Percentiles rank a stretch among this genome's conserved stretches.
phyloP scores from a whole-genome alignment of 2,888 invertebrate species.

The Agrochola lychnidis region DNA sequence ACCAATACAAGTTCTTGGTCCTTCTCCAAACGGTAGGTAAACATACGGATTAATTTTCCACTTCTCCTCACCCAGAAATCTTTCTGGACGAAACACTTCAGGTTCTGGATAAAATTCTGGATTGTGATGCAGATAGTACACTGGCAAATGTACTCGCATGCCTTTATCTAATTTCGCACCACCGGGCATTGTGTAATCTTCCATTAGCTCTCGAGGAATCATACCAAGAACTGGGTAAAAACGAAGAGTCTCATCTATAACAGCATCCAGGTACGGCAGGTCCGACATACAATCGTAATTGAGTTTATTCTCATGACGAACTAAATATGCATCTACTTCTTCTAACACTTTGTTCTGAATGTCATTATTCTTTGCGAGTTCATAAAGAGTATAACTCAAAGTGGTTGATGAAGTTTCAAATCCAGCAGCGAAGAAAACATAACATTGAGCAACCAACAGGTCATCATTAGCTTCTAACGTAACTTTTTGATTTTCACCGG shows the following conservation, averaged over 20 bases:
- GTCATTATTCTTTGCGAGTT: constrained; percentile 58
- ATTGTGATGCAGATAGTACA: constrained; percentile 71
- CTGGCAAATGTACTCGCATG: constrained; percentile 72
- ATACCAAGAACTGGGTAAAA: constrained; percentile 73
- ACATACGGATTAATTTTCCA: constrained; percentile 68
- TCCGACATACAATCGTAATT: constrained; percentile 65
- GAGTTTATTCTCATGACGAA: constrained; percentile 54
- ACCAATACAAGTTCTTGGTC: constrained; percentile 77
- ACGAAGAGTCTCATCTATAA: constrained; percentile 72
- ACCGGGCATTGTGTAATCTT: constrained; percentile 73
- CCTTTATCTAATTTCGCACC: constrained; percentile 71
- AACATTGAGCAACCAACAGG: constrained; percentile 62
- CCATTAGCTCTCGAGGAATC: constrained; percentile 71
- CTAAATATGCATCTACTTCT: constrained; percentile 57
- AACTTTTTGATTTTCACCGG: constrained; percentile 47
- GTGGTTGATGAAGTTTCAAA: constrained; percentile 64
- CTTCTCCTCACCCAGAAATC: constrained; percentile 71
- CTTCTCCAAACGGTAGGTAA: constrained; percentile 77
- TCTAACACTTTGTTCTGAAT: constrained; percentile 48
- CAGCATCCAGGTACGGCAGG: constrained; percentile 73
- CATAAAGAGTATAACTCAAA: constrained; percentile 53
- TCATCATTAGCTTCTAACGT: constrained; percentile 51
- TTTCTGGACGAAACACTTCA: constrained; percentile 72
- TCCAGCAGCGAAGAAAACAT: constrained; percentile 64
- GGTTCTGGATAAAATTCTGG: constrained; percentile 74